Evolutionary conservation across 2,888 invertebrate species (phyloP).

Genomic region (Aphidius colemani): DNA sequence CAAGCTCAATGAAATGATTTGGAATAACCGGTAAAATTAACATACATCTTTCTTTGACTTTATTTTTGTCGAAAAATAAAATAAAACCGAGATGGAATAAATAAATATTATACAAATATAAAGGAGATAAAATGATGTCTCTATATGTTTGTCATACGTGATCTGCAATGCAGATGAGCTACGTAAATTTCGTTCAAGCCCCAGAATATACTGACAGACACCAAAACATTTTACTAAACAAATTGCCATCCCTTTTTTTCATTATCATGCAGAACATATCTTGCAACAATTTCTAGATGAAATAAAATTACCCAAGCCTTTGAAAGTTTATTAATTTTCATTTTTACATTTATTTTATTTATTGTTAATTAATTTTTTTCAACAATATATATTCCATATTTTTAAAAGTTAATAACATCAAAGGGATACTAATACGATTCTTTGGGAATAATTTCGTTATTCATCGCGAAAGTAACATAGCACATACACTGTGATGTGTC

Average conservation of each 20-base stretch:
- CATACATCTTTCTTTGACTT: conserved; percentile 56
- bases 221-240: conserved; percentile 33
- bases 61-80: conserved; percentile 39
- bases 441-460: neutral
- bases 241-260: conserved; percentile 20
- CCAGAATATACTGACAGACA: conserved; percentile 39
- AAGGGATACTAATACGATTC: no score
- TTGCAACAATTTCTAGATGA: conserved; percentile 10
- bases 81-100: neutral
- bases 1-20: conserved; percentile 50
- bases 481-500: conserved; percentile 7
- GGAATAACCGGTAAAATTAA: conserved; percentile 55
- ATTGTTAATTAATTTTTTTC: neutral
- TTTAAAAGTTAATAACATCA: neutral
- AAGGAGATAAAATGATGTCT: conserved; percentile 8
- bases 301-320: neutral
- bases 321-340: neutral
- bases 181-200: conserved; percentile 37
- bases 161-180: conserved; percentile 58
- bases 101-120: neutral
- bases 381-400: neutral
- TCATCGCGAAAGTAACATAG: neutral
- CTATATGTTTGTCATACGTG: conserved; percentile 42
- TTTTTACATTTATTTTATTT: neutral
- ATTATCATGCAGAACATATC: conserved; percentile 20